Evolutionary conservation across 2,797 vertebrate genomes (phyloP).

Genomic region (Acanthis flammea): DNA sequence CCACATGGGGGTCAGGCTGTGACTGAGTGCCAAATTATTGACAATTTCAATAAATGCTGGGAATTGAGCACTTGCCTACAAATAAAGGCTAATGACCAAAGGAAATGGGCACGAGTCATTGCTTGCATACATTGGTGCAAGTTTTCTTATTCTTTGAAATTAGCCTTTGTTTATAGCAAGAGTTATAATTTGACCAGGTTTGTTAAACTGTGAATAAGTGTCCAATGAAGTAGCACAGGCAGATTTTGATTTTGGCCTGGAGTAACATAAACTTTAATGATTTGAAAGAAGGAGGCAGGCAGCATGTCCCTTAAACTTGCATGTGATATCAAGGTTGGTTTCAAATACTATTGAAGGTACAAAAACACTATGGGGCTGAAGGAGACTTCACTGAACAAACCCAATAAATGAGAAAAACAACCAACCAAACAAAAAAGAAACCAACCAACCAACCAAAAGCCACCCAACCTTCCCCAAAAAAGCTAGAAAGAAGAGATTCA

Average conservation of each 20-base stretch:
- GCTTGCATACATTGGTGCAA: background rate
- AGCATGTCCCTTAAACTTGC: background rate
- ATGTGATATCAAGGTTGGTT: background rate
- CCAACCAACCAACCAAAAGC: background rate
- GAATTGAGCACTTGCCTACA: background rate
- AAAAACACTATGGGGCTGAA: background rate
- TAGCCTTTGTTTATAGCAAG: background rate
- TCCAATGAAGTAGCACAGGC: background rate
- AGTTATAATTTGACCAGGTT: background rate
- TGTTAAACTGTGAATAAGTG: background rate
- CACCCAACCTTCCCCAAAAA: accelerated
- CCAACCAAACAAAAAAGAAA: background rate
- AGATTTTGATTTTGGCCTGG: background rate
- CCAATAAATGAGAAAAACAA: background rate
- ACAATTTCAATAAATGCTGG: background rate
- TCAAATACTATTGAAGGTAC: background rate
- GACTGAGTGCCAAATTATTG: background rate
- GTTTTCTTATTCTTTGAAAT: background rate
- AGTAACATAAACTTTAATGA: background rate
- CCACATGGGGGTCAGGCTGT: background rate
- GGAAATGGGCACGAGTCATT: background rate
- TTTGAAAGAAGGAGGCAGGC: background rate
- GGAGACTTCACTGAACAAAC: background rate
- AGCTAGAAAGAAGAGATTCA: background rate
- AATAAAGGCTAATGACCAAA: background rate